Percentiles rank a stretch among this genome's conserved stretches.
Evolutionary conservation across 2,113 vertebrate genomes (phyloP).

Genomic region (Prinia subflava): DNA sequence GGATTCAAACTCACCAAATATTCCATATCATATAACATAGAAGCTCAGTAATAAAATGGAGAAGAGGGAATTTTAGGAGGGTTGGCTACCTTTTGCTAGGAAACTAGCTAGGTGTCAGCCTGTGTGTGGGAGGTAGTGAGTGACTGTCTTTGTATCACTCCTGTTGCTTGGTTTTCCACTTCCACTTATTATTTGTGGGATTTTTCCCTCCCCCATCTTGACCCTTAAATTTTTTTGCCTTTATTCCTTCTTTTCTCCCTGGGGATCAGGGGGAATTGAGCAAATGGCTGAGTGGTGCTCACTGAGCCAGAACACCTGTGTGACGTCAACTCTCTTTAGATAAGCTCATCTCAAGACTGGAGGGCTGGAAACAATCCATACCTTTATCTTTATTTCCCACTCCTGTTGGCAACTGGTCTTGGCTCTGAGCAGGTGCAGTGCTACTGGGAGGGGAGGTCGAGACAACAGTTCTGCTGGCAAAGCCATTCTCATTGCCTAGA

Average conservation of each 20-base stretch:
- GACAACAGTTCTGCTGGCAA: not conserved
- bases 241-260: not conserved
- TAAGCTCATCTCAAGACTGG: not conserved
- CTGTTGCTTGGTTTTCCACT: not conserved
- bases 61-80: not conserved
- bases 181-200: not conserved
- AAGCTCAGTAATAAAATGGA: not conserved
- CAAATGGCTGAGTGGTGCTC: not conserved
- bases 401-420: not conserved
- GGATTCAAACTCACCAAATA: not conserved
- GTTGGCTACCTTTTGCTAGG: not conserved
- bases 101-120: not conserved
- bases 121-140: accelerated
- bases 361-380: not conserved
- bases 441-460: not conserved
- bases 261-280: not conserved
- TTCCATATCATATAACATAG: not conserved
- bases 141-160: not conserved
- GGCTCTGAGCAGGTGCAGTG: not conserved
- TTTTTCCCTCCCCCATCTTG: not conserved
- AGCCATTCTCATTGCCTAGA: not conserved
- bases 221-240: not conserved
- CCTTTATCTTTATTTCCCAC: not conserved
- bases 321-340: not conserved
- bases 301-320: accelerated